Percentiles rank a stretch among this genome's conserved stretches.
These are phyloP conservation scores for Mastigias papua DNA, from an alignment of 30 jellyfish, hydroid and myxozoan genomes.

Conservation along the genomic window DNA sequence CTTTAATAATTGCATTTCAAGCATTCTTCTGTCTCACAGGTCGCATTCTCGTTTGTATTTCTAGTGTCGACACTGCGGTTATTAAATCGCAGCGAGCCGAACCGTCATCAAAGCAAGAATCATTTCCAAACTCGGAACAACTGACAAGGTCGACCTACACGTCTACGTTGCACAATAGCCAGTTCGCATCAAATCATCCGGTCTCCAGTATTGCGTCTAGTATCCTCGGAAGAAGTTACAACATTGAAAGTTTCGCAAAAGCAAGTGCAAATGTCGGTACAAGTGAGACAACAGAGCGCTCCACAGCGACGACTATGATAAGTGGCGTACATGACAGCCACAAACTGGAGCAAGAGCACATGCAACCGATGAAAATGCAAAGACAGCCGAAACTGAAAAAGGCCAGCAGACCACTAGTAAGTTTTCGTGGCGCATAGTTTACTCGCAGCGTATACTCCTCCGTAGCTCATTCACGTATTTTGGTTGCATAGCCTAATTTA, in stretches of 20 bases:
- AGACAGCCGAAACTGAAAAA: slow-evolving; percentile 55
- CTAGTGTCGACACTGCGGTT: slow-evolving; percentile 93
- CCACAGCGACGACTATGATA: slow-evolving; percentile 70
- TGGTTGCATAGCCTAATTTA: too few relatives aligned
- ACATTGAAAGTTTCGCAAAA: slow-evolving; percentile 54
- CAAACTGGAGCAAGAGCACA: slow-evolving; percentile 91
- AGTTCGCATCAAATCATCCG: slow-evolving; percentile 86
- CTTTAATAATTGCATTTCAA: too few relatives aligned
- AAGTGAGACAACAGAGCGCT: slow-evolving; percentile 26
- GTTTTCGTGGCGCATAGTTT: neutral
- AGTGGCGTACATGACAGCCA: slow-evolving; percentile 97
- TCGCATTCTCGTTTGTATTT: neutral
- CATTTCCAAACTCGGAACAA: slow-evolving; percentile 70
- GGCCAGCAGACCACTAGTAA: slow-evolving; percentile 27
- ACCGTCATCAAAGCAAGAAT: slow-evolving; percentile 79
- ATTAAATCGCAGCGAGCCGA: slow-evolving; percentile 87
- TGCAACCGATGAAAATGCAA: slow-evolving; percentile 74
- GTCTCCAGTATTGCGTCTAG: slow-evolving; percentile 71
- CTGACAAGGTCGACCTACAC: slow-evolving; percentile 70
- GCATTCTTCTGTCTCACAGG: neutral
- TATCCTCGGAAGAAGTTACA: slow-evolving; percentile 74
- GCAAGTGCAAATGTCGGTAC: slow-evolving; percentile 26
- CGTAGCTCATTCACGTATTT: neutral
- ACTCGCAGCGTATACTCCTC: neutral
- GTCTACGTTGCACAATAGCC: slow-evolving; percentile 68